Percentiles rank a stretch among this genome's conserved stretches.
These are phyloP conservation scores for Athene cunicularia DNA, from an alignment of 2,113 vertebrate genomes.

Conservation along the genomic window DNA sequence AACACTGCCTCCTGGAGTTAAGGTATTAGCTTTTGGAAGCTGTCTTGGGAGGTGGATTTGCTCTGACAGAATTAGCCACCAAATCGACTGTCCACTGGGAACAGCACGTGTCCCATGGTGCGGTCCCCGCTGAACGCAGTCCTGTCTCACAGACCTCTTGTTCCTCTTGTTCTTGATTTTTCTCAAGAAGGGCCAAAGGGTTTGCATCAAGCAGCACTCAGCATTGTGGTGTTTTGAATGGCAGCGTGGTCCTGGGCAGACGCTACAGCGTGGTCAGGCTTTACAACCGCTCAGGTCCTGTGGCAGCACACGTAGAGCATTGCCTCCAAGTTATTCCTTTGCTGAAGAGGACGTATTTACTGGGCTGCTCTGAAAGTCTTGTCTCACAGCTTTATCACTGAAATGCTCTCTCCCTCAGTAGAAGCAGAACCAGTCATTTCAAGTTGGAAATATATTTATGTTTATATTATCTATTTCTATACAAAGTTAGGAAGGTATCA, in stretches of 20 bases:
- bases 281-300: neutral
- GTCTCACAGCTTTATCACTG: neutral
- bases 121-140: neutral
- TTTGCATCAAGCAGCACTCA: neutral
- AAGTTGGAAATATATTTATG: neutral
- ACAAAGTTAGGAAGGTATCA: neutral
- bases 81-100: neutral
- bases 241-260: neutral
- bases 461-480: neutral
- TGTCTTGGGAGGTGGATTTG: neutral
- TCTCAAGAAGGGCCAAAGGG: neutral
- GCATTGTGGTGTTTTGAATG: neutral
- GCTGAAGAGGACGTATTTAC: neutral
- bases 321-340: neutral
- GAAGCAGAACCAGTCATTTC: neutral
- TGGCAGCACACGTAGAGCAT: fast-evolving
- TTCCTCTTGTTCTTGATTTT: neutral
- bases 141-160: neutral
- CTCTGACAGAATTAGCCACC: neutral
- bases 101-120: fast-evolving
- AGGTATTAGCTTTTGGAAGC: neutral
- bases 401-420: neutral
- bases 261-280: neutral
- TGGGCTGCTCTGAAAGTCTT: neutral
- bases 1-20: neutral